Conservation (phyloP, 2,888 invertebrate species). For the Odontocolon sp. region DNA sequence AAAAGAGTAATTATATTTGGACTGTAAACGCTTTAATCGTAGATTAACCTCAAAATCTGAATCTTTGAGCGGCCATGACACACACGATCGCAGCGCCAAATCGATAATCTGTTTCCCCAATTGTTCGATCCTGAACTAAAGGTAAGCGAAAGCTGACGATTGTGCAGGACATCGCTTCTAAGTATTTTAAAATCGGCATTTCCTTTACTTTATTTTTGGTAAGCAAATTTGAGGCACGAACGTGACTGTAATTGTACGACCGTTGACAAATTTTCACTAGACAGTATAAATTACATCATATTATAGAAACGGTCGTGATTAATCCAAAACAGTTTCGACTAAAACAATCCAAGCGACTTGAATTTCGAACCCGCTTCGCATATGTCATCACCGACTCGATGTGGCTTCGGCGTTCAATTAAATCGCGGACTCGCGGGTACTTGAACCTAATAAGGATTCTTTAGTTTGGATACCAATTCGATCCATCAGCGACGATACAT, state of each 20-base stretch:
- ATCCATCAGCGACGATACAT: no score
- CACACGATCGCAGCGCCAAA: background rate
- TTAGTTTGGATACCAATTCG: no score
- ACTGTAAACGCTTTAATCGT: no score
- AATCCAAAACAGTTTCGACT: slow-evolving; percentile 23
- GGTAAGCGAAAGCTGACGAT: slow-evolving; percentile 52
- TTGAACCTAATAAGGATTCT: slow-evolving; percentile 30
- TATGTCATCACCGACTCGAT: slow-evolving; percentile 14
- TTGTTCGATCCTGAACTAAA: slow-evolving; percentile 37
- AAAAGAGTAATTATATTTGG: no score
- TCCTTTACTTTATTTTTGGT: slow-evolving; percentile 53
- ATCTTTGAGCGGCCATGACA: no score
- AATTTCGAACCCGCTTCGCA: slow-evolving; percentile 11
- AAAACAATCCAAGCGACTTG: slow-evolving; percentile 4
- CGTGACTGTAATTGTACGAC: slow-evolving; percentile 68
- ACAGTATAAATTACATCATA: background rate
- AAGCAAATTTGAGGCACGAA: slow-evolving; percentile 73
- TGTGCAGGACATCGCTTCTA: slow-evolving; percentile 31
- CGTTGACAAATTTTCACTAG: slow-evolving; percentile 30
- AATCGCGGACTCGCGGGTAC: slow-evolving; percentile 6
- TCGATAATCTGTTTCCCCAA: slow-evolving; percentile 37
- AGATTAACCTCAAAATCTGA: no score
- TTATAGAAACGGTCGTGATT: slow-evolving; percentile 38
- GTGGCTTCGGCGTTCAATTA: slow-evolving; percentile 43
- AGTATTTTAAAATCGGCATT: slow-evolving; percentile 21